A percentile compares a stretch with the other conserved stretches of the same genome.
phyloP scores from a whole-genome alignment of 1,140 invertebrate genomes.

The Pinna nobilis region DNA sequence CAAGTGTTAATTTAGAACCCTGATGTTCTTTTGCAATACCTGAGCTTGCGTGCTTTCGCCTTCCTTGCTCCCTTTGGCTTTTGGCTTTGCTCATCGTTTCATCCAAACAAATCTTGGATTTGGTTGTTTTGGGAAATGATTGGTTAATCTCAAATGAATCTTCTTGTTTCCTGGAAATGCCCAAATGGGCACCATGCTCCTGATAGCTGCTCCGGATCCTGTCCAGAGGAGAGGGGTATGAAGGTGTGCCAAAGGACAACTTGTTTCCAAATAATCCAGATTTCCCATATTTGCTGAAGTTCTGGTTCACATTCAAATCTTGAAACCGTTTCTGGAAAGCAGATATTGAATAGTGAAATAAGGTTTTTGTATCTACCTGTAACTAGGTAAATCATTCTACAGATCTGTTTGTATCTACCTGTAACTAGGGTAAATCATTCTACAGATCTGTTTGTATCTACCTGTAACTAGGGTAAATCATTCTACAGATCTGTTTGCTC shows the following conservation, averaged over 20 bases:
- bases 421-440: no score
- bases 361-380: background rate
- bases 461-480: no score
- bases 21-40: no score
- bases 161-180: conserved; percentile 47
- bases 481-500: no score
- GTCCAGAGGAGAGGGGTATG: conserved; percentile 65
- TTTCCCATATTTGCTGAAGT: background rate
- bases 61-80: no score
- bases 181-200: conserved; percentile 62
- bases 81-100: conserved; percentile 39
- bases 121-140: conserved; percentile 64
- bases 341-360: background rate
- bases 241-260: conserved; percentile 55
- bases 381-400: no score
- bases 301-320: conserved; percentile 15
- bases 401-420: no score
- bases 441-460: no score
- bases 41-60: no score
- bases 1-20: no score
- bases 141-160: conserved; percentile 71
- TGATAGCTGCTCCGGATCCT: conserved; percentile 54
- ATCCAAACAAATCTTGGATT: conserved; percentile 29
- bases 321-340: background rate
- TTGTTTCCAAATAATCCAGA: conserved; percentile 17